phyloP scores from a whole-genome alignment of 2,888 invertebrate species.

The Drosophila mayaguana region DNA sequence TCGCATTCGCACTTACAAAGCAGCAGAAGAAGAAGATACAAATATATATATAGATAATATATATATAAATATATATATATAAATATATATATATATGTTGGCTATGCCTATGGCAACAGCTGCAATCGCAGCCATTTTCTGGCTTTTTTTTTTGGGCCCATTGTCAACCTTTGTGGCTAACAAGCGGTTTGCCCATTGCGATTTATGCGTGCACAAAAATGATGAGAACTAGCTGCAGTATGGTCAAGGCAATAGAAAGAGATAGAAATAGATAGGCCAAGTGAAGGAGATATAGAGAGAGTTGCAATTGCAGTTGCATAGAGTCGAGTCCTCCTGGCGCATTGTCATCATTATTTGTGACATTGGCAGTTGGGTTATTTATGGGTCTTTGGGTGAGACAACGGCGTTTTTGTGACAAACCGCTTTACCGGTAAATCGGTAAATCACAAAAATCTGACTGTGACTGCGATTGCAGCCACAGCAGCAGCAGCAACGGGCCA shows the following conservation, averaged over 20 bases:
- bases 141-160: constrained; percentile 34
- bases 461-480: constrained; percentile 26
- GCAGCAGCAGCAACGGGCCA: constrained; percentile 12
- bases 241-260: constrained; percentile 13
- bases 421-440: constrained; percentile 81
- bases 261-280: no score
- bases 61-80: no score
- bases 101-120: background rate
- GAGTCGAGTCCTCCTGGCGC: constrained; percentile 23
- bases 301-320: background rate
- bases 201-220: constrained; percentile 78
- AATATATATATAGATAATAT: background rate
- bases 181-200: constrained; percentile 59
- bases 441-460: constrained; percentile 77
- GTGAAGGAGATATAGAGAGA: background rate
- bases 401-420: constrained; percentile 79
- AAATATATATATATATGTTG: background rate
- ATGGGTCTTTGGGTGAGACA: constrained; percentile 83
- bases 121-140: constrained; percentile 10
- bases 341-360: constrained; percentile 79
- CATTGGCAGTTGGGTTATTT: constrained; percentile 75
- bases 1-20: constrained; percentile 35
- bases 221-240: constrained; percentile 60
- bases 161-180: constrained; percentile 61
- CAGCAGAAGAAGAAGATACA: background rate